These are phyloP conservation scores for Drosophila paranaensis DNA, from an alignment of 2,888 invertebrate species.

Conservation along the genomic window DNA sequence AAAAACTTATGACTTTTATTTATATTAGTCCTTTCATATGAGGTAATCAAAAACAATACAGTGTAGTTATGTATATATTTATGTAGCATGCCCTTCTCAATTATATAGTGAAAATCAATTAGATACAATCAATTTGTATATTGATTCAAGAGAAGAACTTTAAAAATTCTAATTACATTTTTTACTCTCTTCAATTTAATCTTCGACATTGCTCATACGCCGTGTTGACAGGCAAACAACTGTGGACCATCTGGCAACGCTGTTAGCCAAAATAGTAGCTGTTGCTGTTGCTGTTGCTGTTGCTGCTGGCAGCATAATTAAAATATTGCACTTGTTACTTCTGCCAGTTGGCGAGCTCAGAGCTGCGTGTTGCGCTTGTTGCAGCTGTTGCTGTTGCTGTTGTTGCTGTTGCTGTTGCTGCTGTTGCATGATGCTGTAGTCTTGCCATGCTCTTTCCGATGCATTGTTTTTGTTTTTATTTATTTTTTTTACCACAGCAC, in stretches of 20 bases:
- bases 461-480: constrained; percentile 50
- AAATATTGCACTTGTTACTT: constrained; percentile 82
- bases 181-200: not conserved
- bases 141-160: too few relatives aligned
- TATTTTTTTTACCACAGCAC: constrained; percentile 35
- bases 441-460: constrained; percentile 37
- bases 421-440: constrained; percentile 6
- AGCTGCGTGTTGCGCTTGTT: constrained; percentile 29
- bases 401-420: constrained; percentile 26
- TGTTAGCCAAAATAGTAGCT: constrained; percentile 40
- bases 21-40: too few relatives aligned
- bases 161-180: not conserved
- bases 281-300: constrained; percentile 10
- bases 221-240: not conserved
- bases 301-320: constrained; percentile 71
- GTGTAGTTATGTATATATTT: too few relatives aligned
- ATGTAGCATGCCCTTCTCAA: too few relatives aligned
- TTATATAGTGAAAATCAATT: too few relatives aligned
- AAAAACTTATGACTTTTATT: too few relatives aligned
- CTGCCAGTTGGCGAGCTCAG: constrained; percentile 39
- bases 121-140: too few relatives aligned
- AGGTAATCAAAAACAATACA: too few relatives aligned
- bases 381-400: not conserved
- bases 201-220: constrained; percentile 54
- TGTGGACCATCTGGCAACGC: constrained; percentile 62